A percentile compares a stretch with the other conserved stretches of the same genome.
phyloP scores from a whole-genome alignment of 2,113 vertebrate genomes.

The Phainopepla nitens region DNA sequence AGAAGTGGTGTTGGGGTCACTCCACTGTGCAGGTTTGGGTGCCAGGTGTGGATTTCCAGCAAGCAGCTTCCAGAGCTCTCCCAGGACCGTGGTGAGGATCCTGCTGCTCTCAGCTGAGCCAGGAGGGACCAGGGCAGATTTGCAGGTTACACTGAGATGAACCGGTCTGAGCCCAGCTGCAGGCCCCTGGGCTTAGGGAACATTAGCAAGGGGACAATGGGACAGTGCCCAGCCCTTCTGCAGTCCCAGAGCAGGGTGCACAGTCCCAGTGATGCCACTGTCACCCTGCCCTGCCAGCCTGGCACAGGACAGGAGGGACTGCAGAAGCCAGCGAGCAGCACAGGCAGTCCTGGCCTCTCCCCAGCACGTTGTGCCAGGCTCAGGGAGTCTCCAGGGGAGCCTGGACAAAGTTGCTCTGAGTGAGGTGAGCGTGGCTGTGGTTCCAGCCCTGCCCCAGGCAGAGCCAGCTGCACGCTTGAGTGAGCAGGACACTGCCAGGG shows the following conservation, averaged over 20 bases:
- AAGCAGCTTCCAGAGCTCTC: not conserved
- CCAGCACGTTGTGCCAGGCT: not conserved
- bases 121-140: not conserved
- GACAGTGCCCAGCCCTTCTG: not conserved
- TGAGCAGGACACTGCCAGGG: not conserved
- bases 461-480: not conserved
- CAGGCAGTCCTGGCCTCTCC: not conserved
- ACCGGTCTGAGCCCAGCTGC: rapidly evolving
- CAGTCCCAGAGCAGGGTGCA: rapidly evolving
- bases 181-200: not conserved
- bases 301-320: not conserved
- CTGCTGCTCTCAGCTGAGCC: not conserved
- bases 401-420: not conserved
- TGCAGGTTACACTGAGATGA: not conserved
- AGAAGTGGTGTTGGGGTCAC: not conserved
- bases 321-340: rapidly evolving
- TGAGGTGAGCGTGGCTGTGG: not conserved
- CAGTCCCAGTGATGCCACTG: rapidly evolving
- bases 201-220: not conserved
- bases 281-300: not conserved
- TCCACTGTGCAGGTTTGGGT: not conserved
- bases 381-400: not conserved
- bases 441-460: not conserved
- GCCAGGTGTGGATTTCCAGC: not conserved
- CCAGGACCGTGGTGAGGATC: rapidly evolving